phyloP scores from a whole-genome alignment of 2,113 vertebrate genomes.

The Melanocharis versteri region DNA sequence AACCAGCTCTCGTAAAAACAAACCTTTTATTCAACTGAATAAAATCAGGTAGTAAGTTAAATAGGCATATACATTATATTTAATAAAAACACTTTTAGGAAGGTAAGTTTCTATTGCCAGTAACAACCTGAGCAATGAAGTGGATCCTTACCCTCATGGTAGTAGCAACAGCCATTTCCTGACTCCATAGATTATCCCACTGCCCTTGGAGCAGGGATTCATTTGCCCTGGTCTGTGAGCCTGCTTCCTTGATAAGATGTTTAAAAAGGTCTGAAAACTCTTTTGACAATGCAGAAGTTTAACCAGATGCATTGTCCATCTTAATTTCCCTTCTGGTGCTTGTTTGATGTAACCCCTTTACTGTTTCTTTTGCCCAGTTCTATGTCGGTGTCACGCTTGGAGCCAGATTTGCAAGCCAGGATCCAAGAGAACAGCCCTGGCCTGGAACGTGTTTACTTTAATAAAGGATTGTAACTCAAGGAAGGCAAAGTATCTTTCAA shows the following conservation, averaged over 20 bases:
- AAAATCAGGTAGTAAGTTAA: background rate
- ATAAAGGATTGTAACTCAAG: constrained; percentile 88
- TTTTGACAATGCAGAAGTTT: background rate
- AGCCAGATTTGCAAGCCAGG: constrained; percentile 88
- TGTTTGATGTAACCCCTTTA: background rate
- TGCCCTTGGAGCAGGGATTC: background rate
- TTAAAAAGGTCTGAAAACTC: background rate
- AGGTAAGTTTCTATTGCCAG: background rate
- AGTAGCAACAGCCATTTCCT: background rate
- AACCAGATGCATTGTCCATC: background rate
- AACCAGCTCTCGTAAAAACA: background rate
- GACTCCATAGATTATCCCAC: background rate
- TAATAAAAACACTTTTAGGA: background rate
- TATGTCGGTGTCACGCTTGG: constrained; percentile 86
- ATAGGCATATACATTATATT: background rate
- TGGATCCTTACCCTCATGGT: background rate
- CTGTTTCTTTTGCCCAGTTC: constrained; percentile 76
- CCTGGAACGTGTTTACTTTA: constrained; percentile 89
- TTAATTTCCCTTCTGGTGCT: background rate
- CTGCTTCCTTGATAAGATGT: background rate
- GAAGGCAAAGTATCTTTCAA: background rate
- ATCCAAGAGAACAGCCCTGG: constrained; percentile 82
- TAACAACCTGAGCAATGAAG: background rate
- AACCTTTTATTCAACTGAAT: background rate
- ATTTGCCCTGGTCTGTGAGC: background rate